Evolutionary conservation across 2,888 invertebrate species (phyloP).

Genomic region (Sarcophaga carnaria): DNA sequence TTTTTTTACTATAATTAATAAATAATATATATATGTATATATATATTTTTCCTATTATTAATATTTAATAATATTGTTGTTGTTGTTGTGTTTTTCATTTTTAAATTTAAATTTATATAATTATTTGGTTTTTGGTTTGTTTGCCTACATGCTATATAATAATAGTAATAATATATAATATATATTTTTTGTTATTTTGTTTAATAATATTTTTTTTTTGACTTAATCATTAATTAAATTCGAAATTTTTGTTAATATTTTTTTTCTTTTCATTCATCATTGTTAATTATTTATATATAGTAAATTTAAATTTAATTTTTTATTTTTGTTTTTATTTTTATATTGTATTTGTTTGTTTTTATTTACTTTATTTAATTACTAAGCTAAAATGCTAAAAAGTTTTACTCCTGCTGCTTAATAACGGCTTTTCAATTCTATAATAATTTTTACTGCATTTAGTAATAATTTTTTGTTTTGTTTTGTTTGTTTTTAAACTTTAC

Average conservation of each 20-base stretch:
- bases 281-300: constrained; percentile 61
- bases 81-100: constrained; percentile 66
- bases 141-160: constrained; percentile 62
- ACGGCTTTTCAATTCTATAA: constrained; percentile 53
- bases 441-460: constrained; percentile 65
- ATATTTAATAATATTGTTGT: constrained; percentile 72
- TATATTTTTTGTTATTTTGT: constrained; percentile 55
- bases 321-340: constrained; percentile 76
- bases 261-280: constrained; percentile 65
- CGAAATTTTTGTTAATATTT: constrained; percentile 81
- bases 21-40: constrained; percentile 46
- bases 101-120: constrained; percentile 49
- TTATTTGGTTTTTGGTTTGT: constrained; percentile 40
- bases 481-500: constrained; percentile 37
- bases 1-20: constrained; percentile 55
- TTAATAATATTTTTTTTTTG: constrained; percentile 66
- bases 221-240: constrained; percentile 80
- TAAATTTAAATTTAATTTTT: constrained; percentile 42
- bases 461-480: constrained; percentile 73
- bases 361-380: constrained; percentile 72
- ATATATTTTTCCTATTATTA: constrained; percentile 64
- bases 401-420: constrained; percentile 68
- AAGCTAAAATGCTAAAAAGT: constrained; percentile 73
- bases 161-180: constrained; percentile 66
- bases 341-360: constrained; percentile 78